These are phyloP conservation scores for Oncorhynchus masou DNA, from an alignment of 2,113 vertebrate genomes.

Conservation along the genomic window DNA sequence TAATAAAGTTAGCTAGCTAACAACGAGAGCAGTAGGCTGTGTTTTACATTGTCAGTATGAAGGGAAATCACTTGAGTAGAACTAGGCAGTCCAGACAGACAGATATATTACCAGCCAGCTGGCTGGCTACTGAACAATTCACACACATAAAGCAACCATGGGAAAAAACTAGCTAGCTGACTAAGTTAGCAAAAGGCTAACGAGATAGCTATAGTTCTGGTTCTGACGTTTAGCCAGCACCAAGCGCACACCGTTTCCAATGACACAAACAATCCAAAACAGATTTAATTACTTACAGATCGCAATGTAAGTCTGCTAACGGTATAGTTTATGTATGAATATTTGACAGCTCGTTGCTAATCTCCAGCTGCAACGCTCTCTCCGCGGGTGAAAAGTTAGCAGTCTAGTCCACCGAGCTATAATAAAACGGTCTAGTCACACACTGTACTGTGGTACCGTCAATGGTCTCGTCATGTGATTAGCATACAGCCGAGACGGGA, in stretches of 20 bases:
- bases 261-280: neutral
- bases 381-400: conserved; percentile 16
- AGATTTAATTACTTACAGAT: conserved; percentile 25
- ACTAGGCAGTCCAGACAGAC: neutral
- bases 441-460: no score
- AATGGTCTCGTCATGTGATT: conserved; percentile 62
- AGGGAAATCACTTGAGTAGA: neutral
- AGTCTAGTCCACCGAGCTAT: neutral
- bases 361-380: conserved; percentile 32
- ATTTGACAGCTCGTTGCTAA: conserved; percentile 52
- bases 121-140: no score
- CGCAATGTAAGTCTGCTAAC: conserved; percentile 13
- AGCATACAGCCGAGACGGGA: conserved; percentile 22
- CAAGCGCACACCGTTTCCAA: neutral
- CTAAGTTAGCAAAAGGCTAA: neutral
- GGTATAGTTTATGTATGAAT: conserved; percentile 13
- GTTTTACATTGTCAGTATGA: no score
- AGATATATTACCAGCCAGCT: neutral
- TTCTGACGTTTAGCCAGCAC: neutral
- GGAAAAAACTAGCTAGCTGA: neutral
- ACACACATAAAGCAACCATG: no score
- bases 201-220: neutral
- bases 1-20: no score
- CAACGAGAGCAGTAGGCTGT: no score
- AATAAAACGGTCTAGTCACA: no score